Conservation (phyloP, 2,888 invertebrate genomes). For the Fragum fragum region DNA sequence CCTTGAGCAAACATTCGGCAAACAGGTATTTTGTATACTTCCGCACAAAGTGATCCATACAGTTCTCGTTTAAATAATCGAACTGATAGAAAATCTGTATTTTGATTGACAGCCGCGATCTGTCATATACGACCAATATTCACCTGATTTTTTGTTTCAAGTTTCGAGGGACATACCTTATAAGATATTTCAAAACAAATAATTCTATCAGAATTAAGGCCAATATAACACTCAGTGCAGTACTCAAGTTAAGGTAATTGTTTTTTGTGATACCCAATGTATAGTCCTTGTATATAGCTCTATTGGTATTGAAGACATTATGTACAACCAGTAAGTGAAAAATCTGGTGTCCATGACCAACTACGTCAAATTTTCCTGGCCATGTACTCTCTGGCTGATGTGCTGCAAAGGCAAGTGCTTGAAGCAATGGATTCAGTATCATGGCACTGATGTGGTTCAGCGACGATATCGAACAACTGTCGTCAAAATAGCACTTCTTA, state of each 20-base stretch:
- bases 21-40: no score
- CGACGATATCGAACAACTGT: not conserved
- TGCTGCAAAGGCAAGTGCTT: slow-evolving; percentile 83
- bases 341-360: slow-evolving; percentile 85
- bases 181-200: no score
- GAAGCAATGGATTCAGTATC: slow-evolving; percentile 77
- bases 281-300: slow-evolving; percentile 54
- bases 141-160: no score
- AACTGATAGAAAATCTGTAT: no score
- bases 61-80: no score
- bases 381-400: slow-evolving; percentile 82
- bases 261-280: slow-evolving; percentile 44
- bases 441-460: not conserved
- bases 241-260: slow-evolving; percentile 44
- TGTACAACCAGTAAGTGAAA: slow-evolving; percentile 85
- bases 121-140: no score
- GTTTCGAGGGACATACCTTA: no score
- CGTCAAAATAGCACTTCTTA: not conserved
- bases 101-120: no score
- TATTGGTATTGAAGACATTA: slow-evolving; percentile 59
- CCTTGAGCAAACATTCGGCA: no score
- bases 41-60: no score
- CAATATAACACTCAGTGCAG: slow-evolving; percentile 31
- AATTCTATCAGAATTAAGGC: slow-evolving; percentile 27
- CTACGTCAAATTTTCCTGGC: slow-evolving; percentile 82